Evolutionary conservation across 2,797 vertebrate genomes (phyloP).

Genomic region (Oreochromis mossambicus): DNA sequence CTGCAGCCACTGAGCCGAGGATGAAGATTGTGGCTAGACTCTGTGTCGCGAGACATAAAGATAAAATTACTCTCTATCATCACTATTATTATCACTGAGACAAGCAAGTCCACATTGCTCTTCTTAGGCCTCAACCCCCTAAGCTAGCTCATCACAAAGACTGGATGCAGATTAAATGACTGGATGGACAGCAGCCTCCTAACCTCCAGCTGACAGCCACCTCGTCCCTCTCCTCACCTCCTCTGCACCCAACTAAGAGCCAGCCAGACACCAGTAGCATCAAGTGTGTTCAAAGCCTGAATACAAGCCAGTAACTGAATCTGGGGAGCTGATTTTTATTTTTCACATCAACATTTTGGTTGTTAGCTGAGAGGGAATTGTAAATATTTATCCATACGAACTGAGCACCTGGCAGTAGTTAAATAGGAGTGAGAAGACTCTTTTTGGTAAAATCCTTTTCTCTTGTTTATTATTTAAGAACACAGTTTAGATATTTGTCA

Average conservation of each 20-base stretch:
- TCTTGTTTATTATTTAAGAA: neutral
- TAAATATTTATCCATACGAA: neutral
- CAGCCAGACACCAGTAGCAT: neutral
- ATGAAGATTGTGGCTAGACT: neutral
- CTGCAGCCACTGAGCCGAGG: neutral
- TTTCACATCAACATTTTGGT: neutral
- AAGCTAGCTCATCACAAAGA: neutral
- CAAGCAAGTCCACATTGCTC: neutral
- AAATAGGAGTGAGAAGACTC: neutral
- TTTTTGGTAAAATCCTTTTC: neutral
- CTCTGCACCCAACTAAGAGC: neutral
- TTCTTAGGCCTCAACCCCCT: neutral
- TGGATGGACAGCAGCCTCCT: neutral
- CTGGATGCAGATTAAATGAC: neutral
- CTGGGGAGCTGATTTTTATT: neutral
- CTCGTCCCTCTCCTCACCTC: neutral
- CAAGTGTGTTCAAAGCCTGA: neutral
- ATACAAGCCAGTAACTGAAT: neutral
- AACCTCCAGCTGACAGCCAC: neutral
- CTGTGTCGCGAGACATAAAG: neutral
- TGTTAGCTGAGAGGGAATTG: neutral
- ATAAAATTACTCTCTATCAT: neutral
- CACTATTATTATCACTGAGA: neutral
- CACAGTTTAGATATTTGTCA: neutral
- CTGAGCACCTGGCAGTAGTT: neutral